Percentiles rank a stretch among this genome's conserved stretches.
Conservation (phyloP, 2,113 vertebrate species). For the Malurus melanocephalus region DNA sequence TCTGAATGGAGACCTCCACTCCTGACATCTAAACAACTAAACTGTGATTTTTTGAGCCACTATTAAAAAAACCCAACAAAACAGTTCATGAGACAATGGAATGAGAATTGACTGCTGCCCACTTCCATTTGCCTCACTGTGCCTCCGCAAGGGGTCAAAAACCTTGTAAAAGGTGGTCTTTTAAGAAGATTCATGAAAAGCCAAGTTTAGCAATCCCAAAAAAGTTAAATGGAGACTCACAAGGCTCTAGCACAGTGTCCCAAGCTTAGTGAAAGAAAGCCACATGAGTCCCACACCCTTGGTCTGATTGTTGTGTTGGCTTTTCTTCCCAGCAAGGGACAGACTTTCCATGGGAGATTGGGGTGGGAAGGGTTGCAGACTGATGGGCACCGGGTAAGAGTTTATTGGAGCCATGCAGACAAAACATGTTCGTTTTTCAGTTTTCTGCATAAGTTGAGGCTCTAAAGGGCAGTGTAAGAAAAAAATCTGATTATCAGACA, state of each 20-base stretch:
- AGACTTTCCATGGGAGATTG: not conserved
- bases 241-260: not conserved
- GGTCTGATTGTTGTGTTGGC: not conserved
- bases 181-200: not conserved
- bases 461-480: constrained; percentile 24
- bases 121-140: not conserved
- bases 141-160: not conserved
- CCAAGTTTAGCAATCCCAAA: not conserved
- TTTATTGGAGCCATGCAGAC: constrained; percentile 35
- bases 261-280: not conserved
- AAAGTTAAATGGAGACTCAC: not conserved
- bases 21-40: not conserved
- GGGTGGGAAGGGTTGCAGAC: constrained; percentile 28
- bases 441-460: constrained; percentile 2
- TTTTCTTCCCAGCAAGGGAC: not conserved
- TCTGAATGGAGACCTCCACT: not conserved
- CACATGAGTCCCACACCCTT: not conserved
- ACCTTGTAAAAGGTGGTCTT: not conserved
- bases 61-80: not conserved
- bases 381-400: constrained; percentile 63
- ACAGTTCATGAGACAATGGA: not conserved
- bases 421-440: constrained; percentile 17
- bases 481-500: constrained; percentile 57
- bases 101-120: not conserved
- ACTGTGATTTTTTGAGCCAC: not conserved